These are phyloP conservation scores for Prunella fulvescens DNA, from an alignment of 2,113 vertebrate genomes.

Conservation along the genomic window DNA sequence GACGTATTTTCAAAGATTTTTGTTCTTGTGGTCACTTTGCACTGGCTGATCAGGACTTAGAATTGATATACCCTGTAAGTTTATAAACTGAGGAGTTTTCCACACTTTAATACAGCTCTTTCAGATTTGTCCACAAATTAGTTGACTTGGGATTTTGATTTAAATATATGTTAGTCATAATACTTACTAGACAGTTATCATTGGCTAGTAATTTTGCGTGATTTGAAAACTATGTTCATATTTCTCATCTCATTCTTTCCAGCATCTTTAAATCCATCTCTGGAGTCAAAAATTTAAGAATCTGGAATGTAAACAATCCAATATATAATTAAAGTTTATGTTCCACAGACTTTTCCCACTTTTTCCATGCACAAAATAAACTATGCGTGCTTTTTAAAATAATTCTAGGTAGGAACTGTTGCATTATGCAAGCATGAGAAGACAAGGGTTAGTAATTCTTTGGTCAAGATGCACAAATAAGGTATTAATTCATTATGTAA, in stretches of 20 bases:
- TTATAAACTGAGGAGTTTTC: not conserved
- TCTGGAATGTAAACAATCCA: not conserved
- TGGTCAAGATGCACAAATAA: not conserved
- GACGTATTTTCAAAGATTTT: not conserved
- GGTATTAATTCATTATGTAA: not conserved
- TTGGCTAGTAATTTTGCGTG: not conserved
- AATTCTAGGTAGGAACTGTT: not conserved
- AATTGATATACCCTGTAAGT: not conserved
- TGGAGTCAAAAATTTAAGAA: not conserved
- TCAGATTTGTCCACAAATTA: not conserved
- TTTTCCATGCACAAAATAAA: not conserved
- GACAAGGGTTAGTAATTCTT: not conserved
- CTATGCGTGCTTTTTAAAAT: not conserved
- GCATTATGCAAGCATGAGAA: not conserved
- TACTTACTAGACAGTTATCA: not conserved
- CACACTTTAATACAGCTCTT: accelerated
- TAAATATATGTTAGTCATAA: not conserved
- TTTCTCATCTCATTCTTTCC: not conserved
- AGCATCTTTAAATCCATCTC: not conserved
- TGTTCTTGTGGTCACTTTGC: not conserved
- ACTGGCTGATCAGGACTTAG: not conserved
- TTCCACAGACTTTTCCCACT: not conserved
- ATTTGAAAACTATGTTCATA: not conserved
- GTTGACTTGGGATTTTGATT: not conserved
- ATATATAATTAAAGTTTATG: not conserved